phyloP scores from a whole-genome alignment of 53 echinoderm and acorn worm genomes.

The Mesocentrotus franciscanus region DNA sequence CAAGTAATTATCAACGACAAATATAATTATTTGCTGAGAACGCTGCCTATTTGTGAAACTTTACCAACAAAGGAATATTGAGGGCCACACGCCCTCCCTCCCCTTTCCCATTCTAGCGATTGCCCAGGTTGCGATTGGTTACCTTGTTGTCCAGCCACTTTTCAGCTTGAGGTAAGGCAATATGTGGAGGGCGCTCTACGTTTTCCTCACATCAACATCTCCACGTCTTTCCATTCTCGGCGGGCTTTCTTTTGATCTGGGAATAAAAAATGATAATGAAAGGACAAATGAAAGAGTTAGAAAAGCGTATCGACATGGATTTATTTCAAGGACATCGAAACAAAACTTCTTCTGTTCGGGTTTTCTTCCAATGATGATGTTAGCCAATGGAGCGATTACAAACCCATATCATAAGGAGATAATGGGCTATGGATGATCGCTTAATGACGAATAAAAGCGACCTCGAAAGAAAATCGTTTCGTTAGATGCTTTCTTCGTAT shows the following conservation, averaged over 20 bases:
- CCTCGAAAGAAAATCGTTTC: slow-evolving; percentile 29
- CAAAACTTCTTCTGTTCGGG: slow-evolving; percentile 36
- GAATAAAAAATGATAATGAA: neutral
- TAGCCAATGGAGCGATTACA: slow-evolving; percentile 58
- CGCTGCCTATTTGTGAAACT: too few species aligned
- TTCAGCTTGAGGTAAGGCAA: neutral
- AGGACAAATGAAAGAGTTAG: slow-evolving; percentile 7
- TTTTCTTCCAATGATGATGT: slow-evolving; percentile 23
- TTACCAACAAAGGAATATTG: too few species aligned
- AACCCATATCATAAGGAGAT: slow-evolving; percentile 54
- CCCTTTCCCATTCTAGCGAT: neutral
- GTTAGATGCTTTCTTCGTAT: slow-evolving; percentile 3
- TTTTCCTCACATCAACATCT: neutral
- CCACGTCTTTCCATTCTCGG: neutral
- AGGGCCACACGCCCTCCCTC: neutral
- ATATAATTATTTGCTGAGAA: too few species aligned
- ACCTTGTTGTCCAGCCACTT: slow-evolving; percentile 12
- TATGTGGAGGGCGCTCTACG: slow-evolving; percentile 2
- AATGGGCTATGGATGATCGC: slow-evolving; percentile 15
- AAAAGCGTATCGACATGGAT: slow-evolving; percentile 20
- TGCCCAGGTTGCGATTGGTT: neutral
- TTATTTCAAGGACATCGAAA: slow-evolving; percentile 45
- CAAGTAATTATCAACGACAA: too few species aligned
- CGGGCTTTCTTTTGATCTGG: slow-evolving; percentile 58
- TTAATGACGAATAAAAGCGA: slow-evolving; percentile 8